Evolutionary conservation across 1,140 invertebrate genomes (phyloP), one percentile per base, ranked within the genome.

Genomic region (Zophobas morio): DNA sequence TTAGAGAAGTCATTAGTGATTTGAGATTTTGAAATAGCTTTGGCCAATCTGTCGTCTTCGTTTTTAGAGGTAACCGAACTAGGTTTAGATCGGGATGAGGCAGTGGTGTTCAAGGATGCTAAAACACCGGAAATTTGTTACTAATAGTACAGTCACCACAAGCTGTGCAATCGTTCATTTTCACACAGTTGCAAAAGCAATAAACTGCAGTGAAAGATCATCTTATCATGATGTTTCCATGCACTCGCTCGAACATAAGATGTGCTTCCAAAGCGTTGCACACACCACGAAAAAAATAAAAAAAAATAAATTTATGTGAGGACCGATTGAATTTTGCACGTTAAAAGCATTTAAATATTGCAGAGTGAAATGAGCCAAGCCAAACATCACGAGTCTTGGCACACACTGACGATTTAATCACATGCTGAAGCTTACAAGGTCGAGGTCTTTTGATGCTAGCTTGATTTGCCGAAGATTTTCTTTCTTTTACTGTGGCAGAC

Each of bases 401-500:
- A 85, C 84, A 85, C 84, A 85, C 81, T 79, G 78, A 77, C 79
- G 54, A 78, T 72, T 42, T 57, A 51, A 56, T 66, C 35, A 76
- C 76, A 75, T 77, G 75, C 78, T 76, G 56, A 51, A 74, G 56
- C 90, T 90, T 89, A 91, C 90, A 91, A 87, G 90, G 87, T 88
- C 91, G 89, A 46, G 89, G 87, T 85, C 88, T 89, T 86, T 88
- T 87, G 88, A 86, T 85, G 86, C 89, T 89, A 75, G 88, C 88
- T 74, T 86, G 86, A 78, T 81, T 82, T 6, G 78, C 72, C 54
- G 80, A 74, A 80, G 86, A 72, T 72, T 86, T 88, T 85, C 87
- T 88, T 86, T 78, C 85, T 84, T 80, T 89, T 84, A 84, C 88
- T 84, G 87, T 91, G 79, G 89, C 91, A 74, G 88, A 93, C 87